Conservation (phyloP, 2,888 invertebrate species). For the Pterostichus madidus region DNA sequence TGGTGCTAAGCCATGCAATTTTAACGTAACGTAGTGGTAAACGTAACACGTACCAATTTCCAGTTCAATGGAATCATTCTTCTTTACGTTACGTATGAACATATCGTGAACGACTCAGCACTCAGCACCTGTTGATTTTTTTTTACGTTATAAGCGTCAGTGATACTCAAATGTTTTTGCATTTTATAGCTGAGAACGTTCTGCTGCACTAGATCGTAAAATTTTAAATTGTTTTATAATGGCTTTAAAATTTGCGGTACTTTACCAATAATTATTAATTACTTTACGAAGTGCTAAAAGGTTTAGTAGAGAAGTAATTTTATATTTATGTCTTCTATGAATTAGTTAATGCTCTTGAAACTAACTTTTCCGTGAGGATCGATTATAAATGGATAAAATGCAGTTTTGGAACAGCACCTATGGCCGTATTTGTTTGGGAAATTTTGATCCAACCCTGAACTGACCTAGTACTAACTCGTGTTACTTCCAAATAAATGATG, state of each 20-base stretch:
- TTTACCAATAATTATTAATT: neutral
- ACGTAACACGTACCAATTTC: conserved; percentile 56
- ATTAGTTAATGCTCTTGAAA: too few species aligned
- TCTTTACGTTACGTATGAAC: conserved; percentile 38
- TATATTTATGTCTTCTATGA: too few species aligned
- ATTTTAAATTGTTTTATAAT: neutral
- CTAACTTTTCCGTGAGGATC: too few species aligned
- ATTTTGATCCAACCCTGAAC: too few species aligned
- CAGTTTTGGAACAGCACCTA: too few species aligned
- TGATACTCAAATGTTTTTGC: too few species aligned
- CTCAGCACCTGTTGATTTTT: conserved; percentile 56
- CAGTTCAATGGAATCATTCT: conserved; percentile 53
- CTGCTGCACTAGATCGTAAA: neutral
- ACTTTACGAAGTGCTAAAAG: neutral
- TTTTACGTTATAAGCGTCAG: neutral
- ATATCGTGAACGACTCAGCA: conserved; percentile 25
- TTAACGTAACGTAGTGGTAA: conserved; percentile 51
- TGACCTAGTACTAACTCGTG: too few species aligned
- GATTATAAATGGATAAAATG: too few species aligned
- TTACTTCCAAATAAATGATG: too few species aligned
- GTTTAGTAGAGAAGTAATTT: too few species aligned
- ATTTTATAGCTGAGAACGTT: neutral
- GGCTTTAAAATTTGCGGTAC: neutral
- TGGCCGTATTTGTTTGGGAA: too few species aligned
- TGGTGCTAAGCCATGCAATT: conserved; percentile 45